phyloP scores from a whole-genome alignment of 2,888 invertebrate species.

The Megamerina dolium region DNA sequence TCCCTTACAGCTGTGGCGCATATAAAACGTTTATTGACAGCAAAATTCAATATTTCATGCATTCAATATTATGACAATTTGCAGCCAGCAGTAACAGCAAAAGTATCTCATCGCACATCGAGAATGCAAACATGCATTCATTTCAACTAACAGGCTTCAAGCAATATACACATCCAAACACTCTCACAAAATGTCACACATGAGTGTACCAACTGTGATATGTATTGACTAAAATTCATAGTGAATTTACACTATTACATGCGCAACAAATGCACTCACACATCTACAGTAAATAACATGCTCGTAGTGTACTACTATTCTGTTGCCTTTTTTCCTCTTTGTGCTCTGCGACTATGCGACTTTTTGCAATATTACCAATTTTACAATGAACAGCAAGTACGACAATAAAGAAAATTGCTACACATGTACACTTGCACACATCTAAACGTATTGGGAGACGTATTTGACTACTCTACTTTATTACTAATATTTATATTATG shows the following conservation, averaged over 20 bases:
- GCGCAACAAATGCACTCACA: neutral
- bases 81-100: too few species aligned
- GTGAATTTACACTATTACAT: neutral
- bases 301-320: neutral
- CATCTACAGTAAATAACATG: neutral
- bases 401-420: neutral
- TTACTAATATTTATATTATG: constrained; percentile 11
- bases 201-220: constrained; percentile 1
- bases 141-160: neutral
- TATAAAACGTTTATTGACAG: constrained; percentile 37
- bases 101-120: constrained; percentile 15
- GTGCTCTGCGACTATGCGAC: too few species aligned
- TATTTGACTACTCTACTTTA: constrained; percentile 3
- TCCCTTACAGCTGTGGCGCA: constrained; percentile 29
- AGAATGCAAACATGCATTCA: neutral
- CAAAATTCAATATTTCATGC: constrained; percentile 39
- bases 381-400: too few species aligned
- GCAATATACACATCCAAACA: neutral
- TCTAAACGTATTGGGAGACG: constrained; percentile 17
- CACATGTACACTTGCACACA: constrained; percentile 8
- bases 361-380: neutral
- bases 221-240: neutral
- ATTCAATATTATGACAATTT: constrained; percentile 37
- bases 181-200: too few species aligned
- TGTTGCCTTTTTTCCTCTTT: neutral